A percentile compares a stretch with the other conserved stretches of the same genome.
phyloP scores from a whole-genome alignment of 2,888 invertebrate species.

The Pyrgus malvae region DNA sequence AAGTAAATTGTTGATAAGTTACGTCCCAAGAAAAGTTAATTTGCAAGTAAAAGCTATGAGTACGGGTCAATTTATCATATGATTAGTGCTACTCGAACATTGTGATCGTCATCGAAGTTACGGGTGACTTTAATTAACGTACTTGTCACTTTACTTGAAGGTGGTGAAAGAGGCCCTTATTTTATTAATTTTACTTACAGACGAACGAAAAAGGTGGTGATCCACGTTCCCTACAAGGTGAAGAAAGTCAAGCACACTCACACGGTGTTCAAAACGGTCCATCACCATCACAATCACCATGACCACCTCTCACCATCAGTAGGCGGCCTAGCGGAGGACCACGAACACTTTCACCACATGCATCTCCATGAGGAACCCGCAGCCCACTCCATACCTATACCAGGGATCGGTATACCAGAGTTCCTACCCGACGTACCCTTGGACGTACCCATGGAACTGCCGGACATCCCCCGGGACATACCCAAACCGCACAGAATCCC shows the following conservation, averaged over 20 bases:
- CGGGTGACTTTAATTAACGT: too few species aligned
- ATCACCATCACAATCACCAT: conserved; percentile 75
- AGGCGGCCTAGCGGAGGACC: conserved; percentile 67
- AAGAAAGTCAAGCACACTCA: conserved; percentile 87
- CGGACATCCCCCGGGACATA: conserved; percentile 51
- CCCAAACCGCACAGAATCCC: conserved; percentile 45
- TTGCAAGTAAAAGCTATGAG: too few species aligned
- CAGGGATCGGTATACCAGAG: conserved; percentile 66
- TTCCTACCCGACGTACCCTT: conserved; percentile 65
- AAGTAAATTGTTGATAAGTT: too few species aligned
- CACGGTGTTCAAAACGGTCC: conserved; percentile 86
- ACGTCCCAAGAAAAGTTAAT: too few species aligned
- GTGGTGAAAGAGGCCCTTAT: too few species aligned
- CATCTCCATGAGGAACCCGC: conserved; percentile 60
- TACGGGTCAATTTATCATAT: too few species aligned
- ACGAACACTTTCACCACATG: conserved; percentile 77
- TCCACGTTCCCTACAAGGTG: conserved; percentile 85
- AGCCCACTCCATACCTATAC: conserved; percentile 61
- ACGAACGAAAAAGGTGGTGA: conserved; percentile 84
- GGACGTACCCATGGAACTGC: conserved; percentile 49
- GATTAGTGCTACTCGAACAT: too few species aligned
- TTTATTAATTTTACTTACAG: conserved; percentile 52
- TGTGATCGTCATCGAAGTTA: too few species aligned
- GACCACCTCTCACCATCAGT: conserved; percentile 52
- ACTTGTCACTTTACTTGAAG: too few species aligned